Evolutionary conservation across 30 jellyfish, hydroid and myxozoan species (phyloP).

Genomic region (Cassiopea andromeda): DNA sequence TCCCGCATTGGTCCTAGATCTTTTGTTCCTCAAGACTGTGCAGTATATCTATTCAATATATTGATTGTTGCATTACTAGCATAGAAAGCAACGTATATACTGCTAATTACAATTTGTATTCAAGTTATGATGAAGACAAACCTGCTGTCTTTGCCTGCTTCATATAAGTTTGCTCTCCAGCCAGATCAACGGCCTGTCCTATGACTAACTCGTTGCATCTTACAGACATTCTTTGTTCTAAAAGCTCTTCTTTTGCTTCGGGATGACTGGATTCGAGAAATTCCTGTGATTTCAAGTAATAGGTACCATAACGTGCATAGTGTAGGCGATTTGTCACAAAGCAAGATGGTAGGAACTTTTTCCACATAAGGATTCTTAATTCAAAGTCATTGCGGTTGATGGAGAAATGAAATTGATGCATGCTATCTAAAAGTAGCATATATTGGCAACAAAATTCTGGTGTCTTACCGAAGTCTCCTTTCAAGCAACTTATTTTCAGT

Average conservation of each 20-base stretch:
- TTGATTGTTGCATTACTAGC: neutral
- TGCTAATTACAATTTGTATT: neutral
- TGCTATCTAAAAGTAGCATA: neutral
- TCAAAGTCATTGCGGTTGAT: constrained; percentile 24
- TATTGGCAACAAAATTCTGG: constrained; percentile 46
- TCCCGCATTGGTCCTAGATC: neutral
- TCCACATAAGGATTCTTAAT: constrained; percentile 17
- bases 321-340: constrained; percentile 25
- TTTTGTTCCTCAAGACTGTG: neutral
- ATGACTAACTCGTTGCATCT: constrained; percentile 20
- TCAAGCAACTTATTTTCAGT: neutral
- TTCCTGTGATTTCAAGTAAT: constrained; percentile 30
- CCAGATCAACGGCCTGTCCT: constrained; percentile 53
- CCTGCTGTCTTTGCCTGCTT: constrained; percentile 55
- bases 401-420: constrained; percentile 19
- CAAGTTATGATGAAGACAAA: constrained; percentile 6
- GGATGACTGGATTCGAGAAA: constrained; percentile 58
- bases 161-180: constrained; percentile 70
- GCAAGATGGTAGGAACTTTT: constrained; percentile 28
- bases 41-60: neutral
- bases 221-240: constrained; percentile 27
- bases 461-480: constrained; percentile 41
- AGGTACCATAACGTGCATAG: constrained; percentile 64
- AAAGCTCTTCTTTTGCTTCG: constrained; percentile 50
- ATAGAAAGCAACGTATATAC: neutral